These are phyloP conservation scores for Erebia palarica DNA, from an alignment of 2,888 invertebrate genomes.

Conservation along the genomic window DNA sequence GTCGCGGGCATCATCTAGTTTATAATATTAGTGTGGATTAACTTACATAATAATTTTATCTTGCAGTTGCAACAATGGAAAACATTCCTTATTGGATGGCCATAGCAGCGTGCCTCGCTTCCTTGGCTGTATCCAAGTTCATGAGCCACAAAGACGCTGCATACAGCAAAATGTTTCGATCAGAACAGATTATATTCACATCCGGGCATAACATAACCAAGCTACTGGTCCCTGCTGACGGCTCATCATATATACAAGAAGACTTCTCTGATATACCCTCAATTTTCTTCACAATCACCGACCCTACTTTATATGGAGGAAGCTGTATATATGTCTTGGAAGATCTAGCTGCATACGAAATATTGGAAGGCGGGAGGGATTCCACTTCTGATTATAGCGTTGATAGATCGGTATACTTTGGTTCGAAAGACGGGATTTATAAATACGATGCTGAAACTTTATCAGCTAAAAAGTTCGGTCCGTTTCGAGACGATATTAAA, in stretches of 20 bases:
- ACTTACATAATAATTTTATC: neutral
- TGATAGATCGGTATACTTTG: conserved; percentile 58
- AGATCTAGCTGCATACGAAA: conserved; percentile 64
- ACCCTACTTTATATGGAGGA: conserved; percentile 58
- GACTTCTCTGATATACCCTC: conserved; percentile 59
- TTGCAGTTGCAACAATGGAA: conserved; percentile 30
- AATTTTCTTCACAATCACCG: conserved; percentile 62
- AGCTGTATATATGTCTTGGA: conserved; percentile 67
- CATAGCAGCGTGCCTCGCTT: conserved; percentile 9
- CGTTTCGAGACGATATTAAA: conserved; percentile 59
- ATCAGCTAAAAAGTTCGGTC: conserved; percentile 62
- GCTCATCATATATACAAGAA: conserved; percentile 50
- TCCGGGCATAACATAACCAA: conserved; percentile 61
- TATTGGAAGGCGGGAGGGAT: conserved; percentile 66
- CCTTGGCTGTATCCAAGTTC: conserved; percentile 17
- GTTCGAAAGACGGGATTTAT: conserved; percentile 60
- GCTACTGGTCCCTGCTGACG: conserved; percentile 59
- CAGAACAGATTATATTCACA: conserved; percentile 60
- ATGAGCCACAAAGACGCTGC: conserved; percentile 31
- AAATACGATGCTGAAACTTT: conserved; percentile 56
- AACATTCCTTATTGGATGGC: neutral
- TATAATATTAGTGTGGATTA: neutral
- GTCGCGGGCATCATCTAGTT: too few relatives aligned
- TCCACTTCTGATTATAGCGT: conserved; percentile 59
- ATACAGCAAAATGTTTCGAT: conserved; percentile 49